Percentiles rank a stretch among this genome's conserved stretches.
phyloP scores from a whole-genome alignment of 2,797 vertebrate species.

The Ataeniobius toweri region DNA sequence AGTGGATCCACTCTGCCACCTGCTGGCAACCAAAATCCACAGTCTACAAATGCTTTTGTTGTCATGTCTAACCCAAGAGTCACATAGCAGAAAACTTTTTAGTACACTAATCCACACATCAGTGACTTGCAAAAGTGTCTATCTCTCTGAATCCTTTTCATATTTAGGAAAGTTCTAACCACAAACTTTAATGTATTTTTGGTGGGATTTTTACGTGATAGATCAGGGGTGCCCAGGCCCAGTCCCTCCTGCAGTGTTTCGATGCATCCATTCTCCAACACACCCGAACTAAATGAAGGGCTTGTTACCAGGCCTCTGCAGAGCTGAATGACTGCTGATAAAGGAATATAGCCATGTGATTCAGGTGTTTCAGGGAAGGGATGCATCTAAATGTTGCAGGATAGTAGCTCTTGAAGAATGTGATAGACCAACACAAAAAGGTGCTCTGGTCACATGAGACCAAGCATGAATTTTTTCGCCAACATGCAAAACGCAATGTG shows the following conservation, averaged over 20 bases:
- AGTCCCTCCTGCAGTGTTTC: neutral
- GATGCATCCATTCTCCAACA: neutral
- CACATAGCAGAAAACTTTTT: neutral
- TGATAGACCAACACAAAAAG: neutral
- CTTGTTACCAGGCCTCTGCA: neutral
- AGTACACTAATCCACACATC: neutral
- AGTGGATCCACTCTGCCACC: conserved; percentile 63
- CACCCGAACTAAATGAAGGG: neutral
- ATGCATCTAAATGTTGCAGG: neutral
- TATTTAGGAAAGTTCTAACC: neutral
- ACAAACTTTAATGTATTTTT: neutral
- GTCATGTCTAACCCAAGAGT: neutral
- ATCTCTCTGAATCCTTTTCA: neutral
- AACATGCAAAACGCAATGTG: neutral
- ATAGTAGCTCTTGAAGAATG: neutral
- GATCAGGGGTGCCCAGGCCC: neutral
- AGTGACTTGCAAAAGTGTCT: neutral
- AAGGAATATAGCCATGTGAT: neutral
- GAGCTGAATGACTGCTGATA: neutral
- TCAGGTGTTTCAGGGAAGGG: neutral
- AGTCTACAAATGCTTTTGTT: neutral
- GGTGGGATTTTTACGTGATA: neutral
- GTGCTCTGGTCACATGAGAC: neutral
- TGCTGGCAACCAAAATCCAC: conserved; percentile 52
- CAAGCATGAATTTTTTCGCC: too few relatives aligned